Evolutionary conservation across 2,888 invertebrate species (phyloP), one percentile per base, ranked within the genome.

Genomic region (Hypena proboscidalis): DNA sequence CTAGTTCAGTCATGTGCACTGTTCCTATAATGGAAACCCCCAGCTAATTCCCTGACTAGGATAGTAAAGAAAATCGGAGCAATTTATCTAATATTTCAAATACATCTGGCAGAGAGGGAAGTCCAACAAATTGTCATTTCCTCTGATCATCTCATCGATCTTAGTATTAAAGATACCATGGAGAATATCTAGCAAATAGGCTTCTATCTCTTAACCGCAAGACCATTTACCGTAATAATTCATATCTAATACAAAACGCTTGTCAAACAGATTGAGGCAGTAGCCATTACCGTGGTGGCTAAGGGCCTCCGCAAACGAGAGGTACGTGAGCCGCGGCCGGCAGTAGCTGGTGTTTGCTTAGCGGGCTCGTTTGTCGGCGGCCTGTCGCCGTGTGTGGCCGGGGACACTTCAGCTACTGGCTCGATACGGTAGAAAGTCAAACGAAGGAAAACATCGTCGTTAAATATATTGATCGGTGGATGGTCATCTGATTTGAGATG

Each of bases 371-470:
- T 74, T 81, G 77, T 74, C 79, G 81, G 79, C 72, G 65, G 57
- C 70, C 71, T 75, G 73, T 77, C 85, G 76, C 67, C 78, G 73
- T 77, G 85, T 77, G 80, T 74, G 78, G 80, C 59, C 79, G 56
- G 60, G 50, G 38, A 46, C 60, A 17, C 53, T 52, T 45, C 39
- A 52, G n/a, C 50, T 20, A 19, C 14, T 14, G 29, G 38, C 39
- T 22, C 37, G 41, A 48, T 50, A 48, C 66, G 61, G 45, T 66
- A 45, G 57, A 51, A 54, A 71, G 32, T 49, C 47, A 43, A 45
- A 58, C 48, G 50, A 62, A 40, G 35, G 50, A 58, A 61, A 61
- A 61, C 61, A 50, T 43, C 26, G 34, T 34, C 23, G 21, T 46
- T 42, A 42, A 61, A 61, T 56, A 61, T 39, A 30, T 15, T 15